Percentiles rank a stretch among this genome's conserved stretches.
Conservation (phyloP, 2,113 vertebrate species). For the Pomatostomus ruficeps region DNA sequence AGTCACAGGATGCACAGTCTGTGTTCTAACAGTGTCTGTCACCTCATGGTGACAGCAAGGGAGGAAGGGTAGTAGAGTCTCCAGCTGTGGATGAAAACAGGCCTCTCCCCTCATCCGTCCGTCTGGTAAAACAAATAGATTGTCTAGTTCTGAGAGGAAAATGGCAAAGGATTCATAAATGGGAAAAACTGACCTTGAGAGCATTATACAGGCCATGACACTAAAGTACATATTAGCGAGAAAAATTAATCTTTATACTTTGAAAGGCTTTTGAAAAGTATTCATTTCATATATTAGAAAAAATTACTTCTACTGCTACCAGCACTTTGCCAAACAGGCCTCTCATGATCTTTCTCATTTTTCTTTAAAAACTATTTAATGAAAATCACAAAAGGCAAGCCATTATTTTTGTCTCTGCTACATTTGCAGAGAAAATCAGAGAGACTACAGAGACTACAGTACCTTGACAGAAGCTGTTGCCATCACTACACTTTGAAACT, state of each 20-base stretch:
- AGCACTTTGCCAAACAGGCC: neutral
- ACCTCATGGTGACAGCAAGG: fast-evolving
- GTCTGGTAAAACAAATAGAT: neutral
- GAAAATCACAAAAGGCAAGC: neutral
- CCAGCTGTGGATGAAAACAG: neutral
- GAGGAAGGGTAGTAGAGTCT: neutral
- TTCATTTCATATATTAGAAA: neutral
- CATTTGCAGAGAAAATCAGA: neutral
- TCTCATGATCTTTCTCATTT: neutral
- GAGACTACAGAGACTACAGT: neutral
- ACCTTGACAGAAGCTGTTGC: neutral
- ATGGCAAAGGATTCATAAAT: neutral
- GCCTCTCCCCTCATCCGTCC: neutral
- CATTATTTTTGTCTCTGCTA: neutral
- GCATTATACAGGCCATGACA: neutral
- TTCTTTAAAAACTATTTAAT: neutral
- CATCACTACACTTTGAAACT: neutral
- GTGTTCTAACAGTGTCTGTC: neutral
- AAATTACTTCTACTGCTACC: neutral
- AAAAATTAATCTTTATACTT: neutral
- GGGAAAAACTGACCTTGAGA: neutral
- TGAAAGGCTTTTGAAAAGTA: neutral
- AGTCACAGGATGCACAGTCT: neutral
- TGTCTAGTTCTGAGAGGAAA: neutral
- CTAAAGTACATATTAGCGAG: neutral